These are phyloP conservation scores for Alauda arvensis DNA, from an alignment of 2,797 vertebrate genomes.

Conservation along the genomic window DNA sequence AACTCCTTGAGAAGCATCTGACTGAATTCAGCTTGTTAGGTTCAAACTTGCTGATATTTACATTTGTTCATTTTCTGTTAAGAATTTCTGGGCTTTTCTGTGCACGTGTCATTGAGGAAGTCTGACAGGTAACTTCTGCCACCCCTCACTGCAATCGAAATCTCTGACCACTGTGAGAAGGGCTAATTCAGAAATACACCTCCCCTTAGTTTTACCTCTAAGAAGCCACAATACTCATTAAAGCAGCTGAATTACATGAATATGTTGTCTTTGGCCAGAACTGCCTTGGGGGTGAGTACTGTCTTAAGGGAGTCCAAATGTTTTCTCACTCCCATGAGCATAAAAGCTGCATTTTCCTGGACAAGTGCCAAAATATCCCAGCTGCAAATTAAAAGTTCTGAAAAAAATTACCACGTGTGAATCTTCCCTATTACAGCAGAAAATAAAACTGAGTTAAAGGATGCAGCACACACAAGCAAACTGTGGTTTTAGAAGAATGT, in stretches of 20 bases:
- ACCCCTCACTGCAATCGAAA: neutral
- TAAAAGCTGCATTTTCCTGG: neutral
- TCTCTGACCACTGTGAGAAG: neutral
- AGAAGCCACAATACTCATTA: neutral
- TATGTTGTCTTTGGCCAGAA: neutral
- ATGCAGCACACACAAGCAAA: neutral
- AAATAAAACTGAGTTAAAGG: neutral
- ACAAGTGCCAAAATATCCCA: neutral
- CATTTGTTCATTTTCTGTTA: neutral
- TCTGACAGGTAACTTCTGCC: neutral
- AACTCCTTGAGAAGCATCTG: neutral
- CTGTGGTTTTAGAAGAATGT: neutral
- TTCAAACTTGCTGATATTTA: neutral
- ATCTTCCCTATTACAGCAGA: neutral
- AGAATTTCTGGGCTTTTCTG: neutral
- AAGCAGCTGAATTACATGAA: neutral
- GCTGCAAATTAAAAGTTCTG: neutral
- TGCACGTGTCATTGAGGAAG: neutral
- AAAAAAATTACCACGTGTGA: neutral
- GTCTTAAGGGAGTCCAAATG: neutral
- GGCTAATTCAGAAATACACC: neutral
- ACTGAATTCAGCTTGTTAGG: neutral
- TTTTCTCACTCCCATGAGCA: neutral
- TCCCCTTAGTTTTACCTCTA: neutral
- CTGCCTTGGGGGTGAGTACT: neutral